Evolutionary conservation across 2,888 invertebrate species (phyloP).

Genomic region (Microctonus hyperodae): DNA sequence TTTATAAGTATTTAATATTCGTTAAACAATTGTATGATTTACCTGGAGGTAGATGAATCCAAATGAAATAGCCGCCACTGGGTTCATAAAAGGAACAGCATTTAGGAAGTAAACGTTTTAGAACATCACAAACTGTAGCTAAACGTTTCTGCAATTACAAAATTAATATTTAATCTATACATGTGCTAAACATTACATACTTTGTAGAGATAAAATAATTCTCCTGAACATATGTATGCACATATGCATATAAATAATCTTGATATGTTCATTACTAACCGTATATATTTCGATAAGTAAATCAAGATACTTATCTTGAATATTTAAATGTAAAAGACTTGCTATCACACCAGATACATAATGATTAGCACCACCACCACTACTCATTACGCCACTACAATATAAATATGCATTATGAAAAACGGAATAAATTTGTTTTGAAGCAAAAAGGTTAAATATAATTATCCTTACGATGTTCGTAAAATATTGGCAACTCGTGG

Average conservation of each 20-base stretch:
- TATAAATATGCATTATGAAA: slow-evolving; percentile 10
- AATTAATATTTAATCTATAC: not conserved
- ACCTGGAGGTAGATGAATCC: slow-evolving; percentile 66
- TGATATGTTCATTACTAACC: slow-evolving; percentile 39
- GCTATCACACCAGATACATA: slow-evolving; percentile 67
- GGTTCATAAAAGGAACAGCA: slow-evolving; percentile 62
- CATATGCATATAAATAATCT: not conserved
- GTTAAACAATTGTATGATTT: slow-evolving; percentile 11
- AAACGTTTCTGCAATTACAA: slow-evolving; percentile 60
- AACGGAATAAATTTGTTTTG: not conserved
- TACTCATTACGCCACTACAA: slow-evolving; percentile 65
- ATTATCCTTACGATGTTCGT: slow-evolving; percentile 56
- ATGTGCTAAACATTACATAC: too few relatives aligned
- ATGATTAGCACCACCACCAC: slow-evolving; percentile 71
- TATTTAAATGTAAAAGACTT: slow-evolving; percentile 66
- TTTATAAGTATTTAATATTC: not conserved
- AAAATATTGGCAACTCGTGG: slow-evolving; percentile 60
- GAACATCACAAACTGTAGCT: slow-evolving; percentile 59
- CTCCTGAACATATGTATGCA: not conserved
- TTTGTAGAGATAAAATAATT: too few relatives aligned
- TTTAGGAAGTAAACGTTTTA: slow-evolving; percentile 62
- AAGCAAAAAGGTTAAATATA: too few relatives aligned
- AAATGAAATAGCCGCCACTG: slow-evolving; percentile 70
- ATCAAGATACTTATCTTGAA: slow-evolving; percentile 64
- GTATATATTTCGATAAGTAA: slow-evolving; percentile 59